Percentiles rank a stretch among this genome's conserved stretches.
Evolutionary conservation across 92 coral and sea anemone species (phyloP).

Genomic region (Phenganax subtilis): DNA sequence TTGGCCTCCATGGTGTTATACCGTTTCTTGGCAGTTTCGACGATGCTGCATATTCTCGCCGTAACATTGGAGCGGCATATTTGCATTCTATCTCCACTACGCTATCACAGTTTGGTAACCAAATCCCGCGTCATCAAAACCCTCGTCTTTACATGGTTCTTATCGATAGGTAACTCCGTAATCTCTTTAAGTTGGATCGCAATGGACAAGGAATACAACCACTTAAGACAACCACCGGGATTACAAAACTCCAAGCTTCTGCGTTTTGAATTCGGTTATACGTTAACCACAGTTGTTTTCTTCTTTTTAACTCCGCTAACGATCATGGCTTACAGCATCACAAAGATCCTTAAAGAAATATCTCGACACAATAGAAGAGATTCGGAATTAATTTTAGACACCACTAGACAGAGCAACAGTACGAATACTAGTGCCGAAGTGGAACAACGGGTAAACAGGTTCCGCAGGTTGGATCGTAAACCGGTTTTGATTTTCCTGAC

Average conservation of each 20-base stretch:
- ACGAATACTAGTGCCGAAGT: background rate
- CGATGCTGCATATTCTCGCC: constrained; percentile 27
- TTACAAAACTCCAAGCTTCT: constrained; percentile 10
- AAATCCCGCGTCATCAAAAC: constrained; percentile 8
- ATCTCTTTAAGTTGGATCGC: constrained; percentile 22
- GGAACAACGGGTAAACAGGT: background rate
- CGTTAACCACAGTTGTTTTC: background rate
- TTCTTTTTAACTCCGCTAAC: constrained; percentile 21
- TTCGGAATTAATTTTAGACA: constrained; percentile 1
- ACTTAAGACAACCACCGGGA: constrained; percentile 14
- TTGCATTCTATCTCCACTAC: constrained; percentile 21
- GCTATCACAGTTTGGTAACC: constrained; percentile 35
- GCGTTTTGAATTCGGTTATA: constrained; percentile 19
- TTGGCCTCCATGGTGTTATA: constrained; percentile 24
- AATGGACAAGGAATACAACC: constrained; percentile 9
- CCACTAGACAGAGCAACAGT: background rate
- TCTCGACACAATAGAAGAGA: constrained; percentile 26
- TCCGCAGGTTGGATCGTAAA: constrained; percentile 31
- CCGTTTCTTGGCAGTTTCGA: constrained; percentile 21
- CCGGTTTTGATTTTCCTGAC: constrained; percentile 34
- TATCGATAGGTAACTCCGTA: constrained; percentile 14
- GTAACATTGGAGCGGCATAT: constrained; percentile 33
- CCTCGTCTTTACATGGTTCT: background rate
- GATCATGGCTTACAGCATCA: constrained; percentile 32
- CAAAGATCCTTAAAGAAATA: constrained; percentile 15